Base-by-base conservation (phyloP, 2,113 vertebrate species). In the Oreamnos americanus region DNA sequence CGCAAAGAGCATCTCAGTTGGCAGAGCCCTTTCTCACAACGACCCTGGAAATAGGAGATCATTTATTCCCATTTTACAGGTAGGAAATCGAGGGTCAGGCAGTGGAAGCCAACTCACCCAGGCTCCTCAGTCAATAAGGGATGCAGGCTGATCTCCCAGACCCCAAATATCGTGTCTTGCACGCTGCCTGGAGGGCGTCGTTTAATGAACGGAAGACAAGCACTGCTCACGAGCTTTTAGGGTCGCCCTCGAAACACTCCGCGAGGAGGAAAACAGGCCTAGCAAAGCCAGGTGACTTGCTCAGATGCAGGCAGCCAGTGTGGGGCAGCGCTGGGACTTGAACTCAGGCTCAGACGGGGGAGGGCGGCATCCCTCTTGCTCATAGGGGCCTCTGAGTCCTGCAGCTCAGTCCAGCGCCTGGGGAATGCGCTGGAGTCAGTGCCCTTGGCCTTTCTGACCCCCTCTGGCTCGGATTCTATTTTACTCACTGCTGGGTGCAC, bases 11-110 rank as follows among this genome's bases (percentile, higher is more conserved):
- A 3, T 53, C 58, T 79, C 25, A 9, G 58, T 62, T n/a, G n/a
- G 62, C 78, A 79, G n/a, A 85, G 79, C 21, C 1, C 5, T 47
- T 51, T 96, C 76, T 97, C 87, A 47, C 26, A n/a, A 15, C 0
- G 51, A 92, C 45, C 45, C n/a, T 23, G 62, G 33, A 60, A 67
- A 15, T 39, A n/a, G 60, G 30, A 11, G 49, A 19, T 17, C 5
- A 76, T 49, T 85, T 82, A 92, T 85, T 79, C 93, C 97, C 97
- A 97, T 95, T 98, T 92, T 79, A 95, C 91, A 96, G 96, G 49
- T 19, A 58, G 87, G 82, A 97, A 92, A 94, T 74, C 60, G 71
- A 86, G 88, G 79, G 74, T 19, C 58, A 8, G 79, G 85, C 47
- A 16, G 23, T 45, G 64, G 71, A 60, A 95, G 85, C 51, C 93